These are phyloP conservation scores for Centrocercus urophasianus DNA, from an alignment of 2,113 vertebrate genomes.

Conservation along the genomic window DNA sequence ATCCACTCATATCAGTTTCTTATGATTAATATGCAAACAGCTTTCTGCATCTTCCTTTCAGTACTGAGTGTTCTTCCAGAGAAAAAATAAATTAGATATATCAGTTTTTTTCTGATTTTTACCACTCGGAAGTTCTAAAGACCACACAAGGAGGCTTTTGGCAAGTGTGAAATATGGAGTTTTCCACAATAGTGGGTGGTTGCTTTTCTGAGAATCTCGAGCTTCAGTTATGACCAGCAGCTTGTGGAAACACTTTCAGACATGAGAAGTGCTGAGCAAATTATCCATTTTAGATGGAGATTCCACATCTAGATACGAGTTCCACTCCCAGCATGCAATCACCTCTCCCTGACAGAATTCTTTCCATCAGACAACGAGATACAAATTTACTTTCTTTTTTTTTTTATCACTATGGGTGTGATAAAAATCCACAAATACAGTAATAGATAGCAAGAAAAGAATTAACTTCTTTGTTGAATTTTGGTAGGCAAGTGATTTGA, in stretches of 20 bases:
- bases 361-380: not conserved
- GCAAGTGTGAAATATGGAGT: not conserved
- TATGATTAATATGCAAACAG: not conserved
- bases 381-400: not conserved
- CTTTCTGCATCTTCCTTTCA: not conserved
- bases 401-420: not conserved
- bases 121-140: not conserved
- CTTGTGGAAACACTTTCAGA: not conserved
- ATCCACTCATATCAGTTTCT: not conserved
- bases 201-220: not conserved
- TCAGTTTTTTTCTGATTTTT: not conserved
- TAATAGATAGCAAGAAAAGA: not conserved
- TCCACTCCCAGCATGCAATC: not conserved
- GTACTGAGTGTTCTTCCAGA: not conserved
- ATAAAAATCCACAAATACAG: not conserved
- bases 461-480: not conserved
- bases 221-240: not conserved
- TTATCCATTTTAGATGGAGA: not conserved
- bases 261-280: not conserved
- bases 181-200: not conserved
- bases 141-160: slow-evolving; percentile 31
- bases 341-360: not conserved
- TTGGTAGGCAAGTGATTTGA: not conserved
- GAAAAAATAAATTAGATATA: not conserved
- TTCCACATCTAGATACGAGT: not conserved